Base-by-base conservation (phyloP, 2,797 vertebrate genomes). In the Scyliorhinus canicula region DNA sequence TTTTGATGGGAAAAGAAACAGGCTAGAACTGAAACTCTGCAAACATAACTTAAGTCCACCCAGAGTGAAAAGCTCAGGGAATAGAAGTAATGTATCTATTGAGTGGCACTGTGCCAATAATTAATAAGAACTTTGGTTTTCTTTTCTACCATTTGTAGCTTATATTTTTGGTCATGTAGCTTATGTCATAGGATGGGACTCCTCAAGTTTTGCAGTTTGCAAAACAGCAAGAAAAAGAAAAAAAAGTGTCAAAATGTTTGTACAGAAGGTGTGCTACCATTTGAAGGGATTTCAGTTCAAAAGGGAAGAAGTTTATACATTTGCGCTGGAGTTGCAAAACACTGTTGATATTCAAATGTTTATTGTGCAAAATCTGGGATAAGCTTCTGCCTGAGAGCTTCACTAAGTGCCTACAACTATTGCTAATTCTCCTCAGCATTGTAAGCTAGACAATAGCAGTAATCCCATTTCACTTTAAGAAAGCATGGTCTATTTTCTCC, bases 331-430 rank as follows among this genome's bases (percentile, higher is more conserved):
- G 99, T 99, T 99, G 98, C 99, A 99, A 99, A 99, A 99, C 99
- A 99, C 99, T 98, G 99, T 99, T 99, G 99, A 99, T 99, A 99
- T 99, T 99, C 98, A 99, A 99, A 99, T 99, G 98, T 99, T 99
- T 99, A 99, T 99, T 99, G 99, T 99, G 98, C 98, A 99, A 99
- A 99, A 99, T 99, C 99, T 99, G 98, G 99, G 99, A 99, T 99
- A 99, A 99, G 98, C 99, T 99, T 98, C 98, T 97, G 98, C 98
- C 98, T 98, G 98, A 99, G 99, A 99, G 98, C 98, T 98, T 98
- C 98, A 99, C 99, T 99, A 99, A 99, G 99, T 99, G 98, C 98
- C 98, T 99, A 99, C 99, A 99, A 99, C 99, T 99, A 99, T 99
- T 98, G 98, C 98, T 99, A 99, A 99, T 99, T 99, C 99, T 99